Base-by-base conservation (phyloP, 2,113 vertebrate species). In the Ursus arctos region DNA sequence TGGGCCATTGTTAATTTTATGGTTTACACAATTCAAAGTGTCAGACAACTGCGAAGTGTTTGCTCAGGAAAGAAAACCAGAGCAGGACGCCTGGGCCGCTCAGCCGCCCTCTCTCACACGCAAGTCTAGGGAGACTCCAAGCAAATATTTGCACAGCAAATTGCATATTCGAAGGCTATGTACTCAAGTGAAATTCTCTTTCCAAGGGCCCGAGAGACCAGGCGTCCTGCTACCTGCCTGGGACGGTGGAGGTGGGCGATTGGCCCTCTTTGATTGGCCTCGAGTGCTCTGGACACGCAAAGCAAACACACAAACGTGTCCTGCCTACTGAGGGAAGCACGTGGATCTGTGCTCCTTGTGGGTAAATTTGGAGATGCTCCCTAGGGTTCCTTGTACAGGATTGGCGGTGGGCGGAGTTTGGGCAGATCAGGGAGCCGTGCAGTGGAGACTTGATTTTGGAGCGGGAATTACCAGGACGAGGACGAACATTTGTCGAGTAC, bases 11-110 rank as follows among this genome's bases (percentile, higher is more conserved):
- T 69, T 92, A n/a, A 86, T 74, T 90, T 96, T 86, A 90, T 69
- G 90, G 97, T 97, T 97, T 92, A 83, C 83, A 88, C 49, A 49
- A 36, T 91, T 90, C 43, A 55, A 0, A 1, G 86, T 0, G 8
- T 97, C 51, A 92, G 97, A 95, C 2, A 0, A 69, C 47, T 67
- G 74, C 2, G 26, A 87, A 76, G n/a, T 57, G 51, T 92, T 92
- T 95, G 84, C 87, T 96, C 51, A 24, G 82, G 33, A 51, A 76
- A 79, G 94, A 67, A 92, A 97, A 13, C n/a, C 91, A 65, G 87
- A 83, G 85, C 82, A 7, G 69, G 65, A 31, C 0, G 26, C 59
- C 49, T 26, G 2, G 18, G 59, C 40, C 1, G 81, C 67, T 40
- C 2, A 4, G 22, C 24, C 3, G 40, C 28, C 81, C 81, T 40